Base-by-base conservation (phyloP, 2,113 vertebrate genomes). In the Thryonomys swinderianus region DNA sequence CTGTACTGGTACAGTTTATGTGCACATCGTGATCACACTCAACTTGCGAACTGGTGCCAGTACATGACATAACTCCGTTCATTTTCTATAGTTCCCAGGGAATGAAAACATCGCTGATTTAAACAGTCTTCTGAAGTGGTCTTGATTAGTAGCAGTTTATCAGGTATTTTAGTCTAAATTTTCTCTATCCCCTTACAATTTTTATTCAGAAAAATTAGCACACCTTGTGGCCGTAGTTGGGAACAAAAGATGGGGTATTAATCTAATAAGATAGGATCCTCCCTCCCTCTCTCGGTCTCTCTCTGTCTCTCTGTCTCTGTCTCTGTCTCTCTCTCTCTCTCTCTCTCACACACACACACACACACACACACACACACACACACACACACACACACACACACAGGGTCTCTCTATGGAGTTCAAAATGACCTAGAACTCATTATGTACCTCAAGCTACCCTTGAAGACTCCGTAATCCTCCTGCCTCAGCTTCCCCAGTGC, bases 111-210 rank as follows among this genome's bases (percentile, higher is more conserved):
- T 73, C 32, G 37, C 2, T 85, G 17, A 0, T 67, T 23, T 45
- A 17, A 11, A 30, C 3, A 69, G 18, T 89, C 51, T 64, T 34
- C 3, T 66, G 42, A 25, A 88, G 81, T 81, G 34, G 40, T n/a
- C 1, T 42, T 13, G 55, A 34, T 2, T 12, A 93, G 62, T 7
- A 40, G 48, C 25, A 76, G 25, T 14, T 61, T 88, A 23, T 7
- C 55, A 45, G 6, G 5, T 71, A 10, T 66, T 45, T 12, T 23
- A 53, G 23, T 59, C 5, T 67, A 61, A 88, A 66, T 66, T 64
- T 45, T 42, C 21, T 25, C n/a, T 0, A 12, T 7, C 1, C 55
- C 37, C 11, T 84, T 5, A 62, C 21, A 53, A 1, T 0, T n/a
- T 83, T 11, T 71, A 42, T 42, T 73, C 40, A 42, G 37, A 73